These are phyloP conservation scores for Sebastolobus altivelis DNA, from an alignment of 2,797 vertebrate species.

Conservation along the genomic window DNA sequence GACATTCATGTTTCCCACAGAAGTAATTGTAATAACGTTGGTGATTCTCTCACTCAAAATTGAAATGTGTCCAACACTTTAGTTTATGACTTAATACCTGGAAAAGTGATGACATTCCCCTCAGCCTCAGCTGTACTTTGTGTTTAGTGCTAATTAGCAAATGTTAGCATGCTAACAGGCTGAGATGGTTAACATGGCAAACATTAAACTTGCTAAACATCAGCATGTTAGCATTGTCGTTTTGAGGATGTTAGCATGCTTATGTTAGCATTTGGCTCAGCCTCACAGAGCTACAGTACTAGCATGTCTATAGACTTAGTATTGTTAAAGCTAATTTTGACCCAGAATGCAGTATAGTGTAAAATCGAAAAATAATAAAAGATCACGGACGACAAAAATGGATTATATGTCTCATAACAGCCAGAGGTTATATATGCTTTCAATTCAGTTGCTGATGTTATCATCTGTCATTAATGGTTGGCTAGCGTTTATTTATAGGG, in stretches of 20 bases:
- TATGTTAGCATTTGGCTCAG: neutral
- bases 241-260: neutral
- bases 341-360: neutral
- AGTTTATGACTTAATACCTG: neutral
- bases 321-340: neutral
- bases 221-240: neutral
- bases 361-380: neutral
- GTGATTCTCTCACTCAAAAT: neutral
- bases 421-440: neutral
- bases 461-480: neutral
- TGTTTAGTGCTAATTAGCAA: constrained; percentile 3
- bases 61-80: neutral
- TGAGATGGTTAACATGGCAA: neutral
- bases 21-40: neutral
- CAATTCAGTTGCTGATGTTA: neutral
- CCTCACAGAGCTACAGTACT: too few relatives aligned
- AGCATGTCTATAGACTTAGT: neutral
- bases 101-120: neutral
- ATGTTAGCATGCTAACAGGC: neutral
- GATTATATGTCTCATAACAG: neutral
- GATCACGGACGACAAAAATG: neutral
- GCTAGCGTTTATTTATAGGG: neutral
- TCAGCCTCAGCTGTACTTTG: neutral
- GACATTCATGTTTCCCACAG: neutral
- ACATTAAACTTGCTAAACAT: too few relatives aligned